Base-by-base conservation (phyloP, 2,888 invertebrate genomes). In the Marasmarcha lunaedactyla region DNA sequence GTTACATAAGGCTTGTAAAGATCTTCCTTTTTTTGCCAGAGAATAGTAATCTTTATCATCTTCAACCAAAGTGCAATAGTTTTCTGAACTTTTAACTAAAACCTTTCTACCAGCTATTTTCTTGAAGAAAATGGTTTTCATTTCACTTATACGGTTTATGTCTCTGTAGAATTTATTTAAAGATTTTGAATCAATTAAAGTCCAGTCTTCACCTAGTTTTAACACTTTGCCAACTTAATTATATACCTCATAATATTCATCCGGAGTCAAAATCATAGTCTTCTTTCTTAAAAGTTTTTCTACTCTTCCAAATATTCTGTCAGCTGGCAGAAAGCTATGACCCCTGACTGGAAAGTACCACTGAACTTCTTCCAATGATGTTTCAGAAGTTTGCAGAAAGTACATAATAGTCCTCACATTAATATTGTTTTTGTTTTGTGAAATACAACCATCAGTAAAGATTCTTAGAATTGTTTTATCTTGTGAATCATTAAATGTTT, bases 301-400 rank as follows among this genome's bases (percentile, higher is more conserved):
- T 3, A 37, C 1, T 7, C 37, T 15, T 13, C 26, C 37, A 26
- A 37, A 37, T 7, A 37, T 11, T n/a, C 37, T 20, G 10, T 37
- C 37, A 6, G 25, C 37, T n/a, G 37, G 37, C 9, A 37, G 20
- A 14, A 37, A 37, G 13, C 26, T 26, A 37, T 26, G 37, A 14
- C 37, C 27, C 7, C 37, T 20, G 4, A 26, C 26, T 7, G 37
- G 37, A 12, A 26, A 37, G 12, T 11, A 15, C 10, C n/a, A 12
- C 14, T 35, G 35, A 35, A 35, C 14, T 14, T 35, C 35, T 14
- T 14, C 15, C 14, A 35, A 10, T 14, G 7, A 36, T n/a, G 15
- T 11, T 15, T 15, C 15, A 36, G 20, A 20, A 20, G 20, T 20
- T 20, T 20, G 10, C 15, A 14, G n/a, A 11, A 11, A 13, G 14